Evolutionary conservation across 2,888 invertebrate genomes (phyloP).

Genomic region (Antheraea yamamai): DNA sequence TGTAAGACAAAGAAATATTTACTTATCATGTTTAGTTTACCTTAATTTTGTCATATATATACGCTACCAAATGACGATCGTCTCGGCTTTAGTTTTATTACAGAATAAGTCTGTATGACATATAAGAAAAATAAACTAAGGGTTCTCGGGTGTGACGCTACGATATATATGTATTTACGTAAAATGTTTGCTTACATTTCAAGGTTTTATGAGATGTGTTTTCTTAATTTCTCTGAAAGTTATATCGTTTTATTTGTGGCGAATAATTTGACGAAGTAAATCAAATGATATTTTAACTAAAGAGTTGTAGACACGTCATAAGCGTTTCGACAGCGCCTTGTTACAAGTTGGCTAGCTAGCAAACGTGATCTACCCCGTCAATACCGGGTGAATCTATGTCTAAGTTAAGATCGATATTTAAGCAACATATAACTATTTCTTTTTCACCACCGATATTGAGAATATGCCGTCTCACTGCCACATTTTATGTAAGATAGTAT

Average conservation of each 20-base stretch:
- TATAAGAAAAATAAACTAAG: background rate
- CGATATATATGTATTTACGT: background rate
- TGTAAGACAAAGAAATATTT: background rate
- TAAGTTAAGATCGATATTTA: too few relatives aligned
- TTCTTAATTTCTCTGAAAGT: background rate
- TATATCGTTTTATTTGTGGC: background rate
- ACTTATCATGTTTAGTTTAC: background rate
- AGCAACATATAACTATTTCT: too few relatives aligned
- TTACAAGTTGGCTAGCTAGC: too few relatives aligned
- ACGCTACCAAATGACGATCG: background rate
- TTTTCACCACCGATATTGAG: too few relatives aligned
- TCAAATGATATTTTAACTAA: background rate
- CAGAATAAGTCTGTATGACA: constrained; percentile 2
- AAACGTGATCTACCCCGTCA: too few relatives aligned
- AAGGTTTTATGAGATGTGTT: background rate
- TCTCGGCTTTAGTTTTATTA: background rate
- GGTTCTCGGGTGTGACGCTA: background rate
- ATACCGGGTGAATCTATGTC: too few relatives aligned
- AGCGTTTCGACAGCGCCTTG: too few relatives aligned
- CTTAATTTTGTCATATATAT: background rate
- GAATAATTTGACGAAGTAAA: background rate
- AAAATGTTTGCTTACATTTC: constrained; percentile 12
- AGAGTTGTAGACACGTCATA: too few relatives aligned
- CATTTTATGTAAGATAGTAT: too few relatives aligned
- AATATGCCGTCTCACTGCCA: too few relatives aligned